phyloP scores from a whole-genome alignment of 2,113 vertebrate species.

The Antigone vipio region DNA sequence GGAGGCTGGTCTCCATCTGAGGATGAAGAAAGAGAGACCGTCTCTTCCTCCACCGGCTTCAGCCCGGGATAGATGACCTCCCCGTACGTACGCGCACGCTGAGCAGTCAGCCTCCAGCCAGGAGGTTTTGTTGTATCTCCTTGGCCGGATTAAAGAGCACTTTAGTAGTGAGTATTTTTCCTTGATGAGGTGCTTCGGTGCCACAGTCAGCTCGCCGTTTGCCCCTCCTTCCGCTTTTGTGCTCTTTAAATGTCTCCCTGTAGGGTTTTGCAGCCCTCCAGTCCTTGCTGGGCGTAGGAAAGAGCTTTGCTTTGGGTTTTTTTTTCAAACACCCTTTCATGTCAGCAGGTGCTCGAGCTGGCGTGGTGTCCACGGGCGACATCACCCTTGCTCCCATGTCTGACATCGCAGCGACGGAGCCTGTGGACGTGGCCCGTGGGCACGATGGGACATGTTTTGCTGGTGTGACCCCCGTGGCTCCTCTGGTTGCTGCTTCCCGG shows the following conservation, averaged over 20 bases:
- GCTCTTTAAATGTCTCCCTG: not conserved
- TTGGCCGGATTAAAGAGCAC: not conserved
- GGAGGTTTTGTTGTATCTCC: not conserved
- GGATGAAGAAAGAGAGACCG: not conserved
- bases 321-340: not conserved
- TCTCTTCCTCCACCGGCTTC: not conserved
- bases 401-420: accelerated
- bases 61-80: not conserved
- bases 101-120: not conserved
- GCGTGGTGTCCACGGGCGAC: accelerated
- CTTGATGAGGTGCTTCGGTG: not conserved
- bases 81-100: accelerated
- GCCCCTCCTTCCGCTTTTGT: not conserved
- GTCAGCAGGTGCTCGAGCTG: not conserved
- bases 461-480: not conserved
- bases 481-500: not conserved
- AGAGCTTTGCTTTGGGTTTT: not conserved
- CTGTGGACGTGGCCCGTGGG: accelerated
- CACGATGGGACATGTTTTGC: not conserved
- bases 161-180: not conserved
- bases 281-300: not conserved
- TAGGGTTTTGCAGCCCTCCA: not conserved
- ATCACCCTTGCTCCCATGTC: not conserved
- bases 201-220: not conserved
- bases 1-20: not conserved